Base-by-base conservation (phyloP, 2,113 vertebrate species). In the Peromyscus maniculatus region DNA sequence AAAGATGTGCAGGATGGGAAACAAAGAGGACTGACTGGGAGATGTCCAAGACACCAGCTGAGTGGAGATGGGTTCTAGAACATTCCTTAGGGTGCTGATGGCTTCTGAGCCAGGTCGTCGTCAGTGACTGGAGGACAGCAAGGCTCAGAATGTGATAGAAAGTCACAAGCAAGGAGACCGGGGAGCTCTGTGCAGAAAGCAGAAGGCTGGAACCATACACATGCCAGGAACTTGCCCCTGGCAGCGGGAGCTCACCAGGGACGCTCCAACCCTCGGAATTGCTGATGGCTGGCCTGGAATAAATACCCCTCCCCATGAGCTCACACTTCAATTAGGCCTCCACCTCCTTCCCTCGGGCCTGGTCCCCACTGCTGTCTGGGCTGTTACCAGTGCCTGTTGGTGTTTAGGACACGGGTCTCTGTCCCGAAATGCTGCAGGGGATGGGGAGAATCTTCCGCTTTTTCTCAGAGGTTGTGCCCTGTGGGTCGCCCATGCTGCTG, bases 71-170 rank as follows among this genome's bases (percentile, higher is more conserved):
- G 31, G 7, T 12, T 15, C 67, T 59, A 77, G 33, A 24, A 62
- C 5, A 2, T 6, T 0, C 1, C 80, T 28, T 24, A 26, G 4
- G 26, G 31, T 57, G 11, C 24, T 3, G 46, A 46, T 19, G 26
- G 19, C 46, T n/a, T 1, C 39, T 62, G 52, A 0, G 46, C 62
- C 15, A 6, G 0, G 3, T 33, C 1, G 2, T 33, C 1, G 0
- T 36, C 59, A 21, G 62, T 1, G 19, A 72, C 36, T 5, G 9
- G 49, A 46, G 10, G 5, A 12, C 0, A 6, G 17, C 5, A 5
- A 78, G 86, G 49, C 19, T 31, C 36, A 26, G 49, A 57, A 26
- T 33, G 36, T 21, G 33, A 7, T 0, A 3, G 5, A 19, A 77
- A n/a, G 55, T 2, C 12, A 43, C 1, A 7, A 0, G 15, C 82